Evolutionary conservation across 1,140 invertebrate genomes (phyloP), one percentile per base, ranked within the genome.

Genomic region (Pseudomyrmex flavicornis): DNA sequence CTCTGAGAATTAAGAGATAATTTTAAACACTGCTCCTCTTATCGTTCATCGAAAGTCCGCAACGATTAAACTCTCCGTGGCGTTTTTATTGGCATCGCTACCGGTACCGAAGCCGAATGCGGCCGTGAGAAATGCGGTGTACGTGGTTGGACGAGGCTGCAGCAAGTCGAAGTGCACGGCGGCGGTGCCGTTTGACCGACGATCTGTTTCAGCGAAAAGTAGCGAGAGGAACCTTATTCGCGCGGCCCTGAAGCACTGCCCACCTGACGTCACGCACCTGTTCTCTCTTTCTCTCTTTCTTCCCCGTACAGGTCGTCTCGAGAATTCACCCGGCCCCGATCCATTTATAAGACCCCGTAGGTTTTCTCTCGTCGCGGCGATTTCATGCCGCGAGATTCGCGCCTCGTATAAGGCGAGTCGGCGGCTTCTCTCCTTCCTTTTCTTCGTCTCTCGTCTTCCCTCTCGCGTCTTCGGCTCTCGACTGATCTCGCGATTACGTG

Each of bases 191-290:
- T 88, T 88, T 88, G 86, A 88, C 83, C 87, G 73, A 63, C 83
- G 86, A 89, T 89, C 84, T 89, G 79, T 89, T 89, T 85, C 79
- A 77, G 84, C 75, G 86, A 89, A 88, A 80, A 85, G 83, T 82
- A 77, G 70, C 66, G 83, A 82, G 62, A 65, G 80, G 75, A 66
- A 65, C 66, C 80, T 73, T 44, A 82, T 84, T 92, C 88, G 87
- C 88, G 88, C 90, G 92, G 91, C 92, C 93, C 92, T 93, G 91
- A 92, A 90, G 90, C 90, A 91, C 93, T 94, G 91, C 92, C 93
- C 93, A 94, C 93, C 93, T 94, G 93, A 94, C 93, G 92, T 94
- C 92, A 93, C 90, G 91, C 93, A 94, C 93, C 93, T 94, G 93
- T 94, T 93, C 91, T 89, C 89, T 92, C 86, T 89, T 88, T 90